Evolutionary conservation across 2,797 vertebrate genomes (phyloP).

Genomic region (Sebastes trivittatus): DNA sequence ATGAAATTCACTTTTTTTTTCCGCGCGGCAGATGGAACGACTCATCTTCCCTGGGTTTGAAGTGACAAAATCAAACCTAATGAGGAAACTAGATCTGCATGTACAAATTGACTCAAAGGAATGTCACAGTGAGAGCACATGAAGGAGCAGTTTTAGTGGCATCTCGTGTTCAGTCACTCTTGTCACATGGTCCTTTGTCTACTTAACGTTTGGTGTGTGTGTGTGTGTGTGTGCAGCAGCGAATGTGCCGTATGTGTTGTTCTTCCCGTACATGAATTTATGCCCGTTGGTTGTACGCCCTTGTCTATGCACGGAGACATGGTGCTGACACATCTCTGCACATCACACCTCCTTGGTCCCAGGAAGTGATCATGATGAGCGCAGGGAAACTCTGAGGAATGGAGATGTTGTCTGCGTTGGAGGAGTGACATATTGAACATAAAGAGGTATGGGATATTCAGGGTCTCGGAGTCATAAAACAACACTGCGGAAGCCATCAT

Average conservation of each 20-base stretch:
- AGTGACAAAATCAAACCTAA: constrained; percentile 68
- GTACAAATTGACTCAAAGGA: constrained; percentile 54
- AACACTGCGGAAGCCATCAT: constrained; percentile 50
- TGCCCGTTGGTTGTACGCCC: neutral
- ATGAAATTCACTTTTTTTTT: constrained; percentile 32
- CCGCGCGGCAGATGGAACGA: constrained; percentile 55
- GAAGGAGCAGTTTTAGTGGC: neutral
- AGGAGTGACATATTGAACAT: constrained; percentile 61
- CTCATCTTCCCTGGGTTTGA: constrained; percentile 64
- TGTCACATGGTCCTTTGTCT: constrained; percentile 8
- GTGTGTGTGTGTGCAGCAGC: neutral
- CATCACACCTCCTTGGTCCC: constrained; percentile 3
- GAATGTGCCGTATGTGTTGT: neutral
- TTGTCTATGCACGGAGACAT: neutral
- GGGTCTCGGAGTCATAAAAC: constrained; percentile 58
- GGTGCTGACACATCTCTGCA: constrained; percentile 24
- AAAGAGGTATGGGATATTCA: constrained; percentile 55
- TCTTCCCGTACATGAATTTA: too few species aligned
- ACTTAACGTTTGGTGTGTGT: neutral
- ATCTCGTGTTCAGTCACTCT: neutral
- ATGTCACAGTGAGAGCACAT: neutral
- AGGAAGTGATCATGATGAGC: constrained; percentile 59
- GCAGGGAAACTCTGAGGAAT: constrained; percentile 32
- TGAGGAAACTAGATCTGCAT: constrained; percentile 61
- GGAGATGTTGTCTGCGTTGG: constrained; percentile 24